Conservation (phyloP, 1,140 invertebrate genomes). For the Platyscapa corneri region DNA sequence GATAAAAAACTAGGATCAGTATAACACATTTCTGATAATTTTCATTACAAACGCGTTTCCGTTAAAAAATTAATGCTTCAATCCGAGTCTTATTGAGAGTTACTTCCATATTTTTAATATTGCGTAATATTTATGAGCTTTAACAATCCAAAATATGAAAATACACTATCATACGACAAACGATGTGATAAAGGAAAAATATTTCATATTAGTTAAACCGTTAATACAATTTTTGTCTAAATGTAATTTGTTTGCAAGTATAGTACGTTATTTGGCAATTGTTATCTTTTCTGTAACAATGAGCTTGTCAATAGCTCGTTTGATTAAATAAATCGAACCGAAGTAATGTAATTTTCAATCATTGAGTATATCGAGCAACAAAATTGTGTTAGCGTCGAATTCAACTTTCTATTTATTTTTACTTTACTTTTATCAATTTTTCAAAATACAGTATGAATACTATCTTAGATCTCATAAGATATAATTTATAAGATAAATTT, state of each 20-base stretch:
- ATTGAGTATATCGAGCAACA: background rate
- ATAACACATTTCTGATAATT: background rate
- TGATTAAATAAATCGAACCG: slow-evolving; percentile 14
- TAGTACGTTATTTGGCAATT: slow-evolving; percentile 14
- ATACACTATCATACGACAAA: background rate
- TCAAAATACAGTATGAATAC: background rate
- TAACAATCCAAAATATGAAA: too few relatives aligned
- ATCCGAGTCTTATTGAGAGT: background rate
- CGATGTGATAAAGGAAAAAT: too few relatives aligned
- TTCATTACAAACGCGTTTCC: background rate
- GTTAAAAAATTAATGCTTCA: too few relatives aligned
- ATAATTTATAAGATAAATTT: background rate
- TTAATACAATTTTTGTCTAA: background rate
- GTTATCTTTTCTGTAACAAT: slow-evolving; percentile 15
- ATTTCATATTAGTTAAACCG: background rate
- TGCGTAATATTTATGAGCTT: background rate
- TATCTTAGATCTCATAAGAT: background rate
- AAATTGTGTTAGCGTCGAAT: background rate
- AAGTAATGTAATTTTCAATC: slow-evolving; percentile 28
- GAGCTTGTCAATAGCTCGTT: slow-evolving; percentile 15
- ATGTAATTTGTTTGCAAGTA: background rate
- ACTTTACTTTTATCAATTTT: background rate
- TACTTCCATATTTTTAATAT: background rate
- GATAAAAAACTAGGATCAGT: background rate
- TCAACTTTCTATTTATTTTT: background rate